Conservation (phyloP, 2,797 vertebrate species). For the Parambassis ranga region DNA sequence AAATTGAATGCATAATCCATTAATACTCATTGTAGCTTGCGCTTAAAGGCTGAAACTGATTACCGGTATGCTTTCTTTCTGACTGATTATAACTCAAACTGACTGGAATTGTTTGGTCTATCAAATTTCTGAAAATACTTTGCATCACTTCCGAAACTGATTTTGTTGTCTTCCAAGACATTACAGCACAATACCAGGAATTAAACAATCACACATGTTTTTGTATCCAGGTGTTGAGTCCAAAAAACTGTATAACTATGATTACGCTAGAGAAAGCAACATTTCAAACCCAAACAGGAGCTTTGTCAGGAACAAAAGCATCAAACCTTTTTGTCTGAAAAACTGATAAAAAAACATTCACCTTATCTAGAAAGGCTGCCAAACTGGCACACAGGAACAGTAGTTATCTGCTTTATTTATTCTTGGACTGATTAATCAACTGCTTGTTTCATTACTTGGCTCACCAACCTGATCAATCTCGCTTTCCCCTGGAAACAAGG, state of each 20-base stretch:
- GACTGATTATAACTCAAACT: too few relatives aligned
- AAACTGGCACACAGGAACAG: too few relatives aligned
- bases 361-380: too few relatives aligned
- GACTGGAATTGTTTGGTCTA: too few relatives aligned
- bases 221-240: not conserved
- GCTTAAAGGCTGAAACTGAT: not conserved
- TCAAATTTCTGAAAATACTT: not conserved
- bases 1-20: not conserved
- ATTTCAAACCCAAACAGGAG: not conserved
- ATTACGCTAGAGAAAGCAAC: not conserved
- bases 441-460: conserved; percentile 8
- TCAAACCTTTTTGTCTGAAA: not conserved
- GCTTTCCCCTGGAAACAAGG: conserved; percentile 98
- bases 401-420: not conserved
- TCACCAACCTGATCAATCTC: conserved; percentile 96
- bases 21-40: not conserved
- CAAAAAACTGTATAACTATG: not conserved
- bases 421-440: not conserved
- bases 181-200: not conserved
- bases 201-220: too few relatives aligned
- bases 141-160: not conserved
- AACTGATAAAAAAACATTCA: not conserved
- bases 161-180: not conserved
- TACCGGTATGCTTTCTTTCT: not conserved
- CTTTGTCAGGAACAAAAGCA: not conserved